Percentiles rank a stretch among this genome's conserved stretches.
These are phyloP conservation scores for Piprites chloris DNA, from an alignment of 2,113 vertebrate genomes.

Conservation along the genomic window DNA sequence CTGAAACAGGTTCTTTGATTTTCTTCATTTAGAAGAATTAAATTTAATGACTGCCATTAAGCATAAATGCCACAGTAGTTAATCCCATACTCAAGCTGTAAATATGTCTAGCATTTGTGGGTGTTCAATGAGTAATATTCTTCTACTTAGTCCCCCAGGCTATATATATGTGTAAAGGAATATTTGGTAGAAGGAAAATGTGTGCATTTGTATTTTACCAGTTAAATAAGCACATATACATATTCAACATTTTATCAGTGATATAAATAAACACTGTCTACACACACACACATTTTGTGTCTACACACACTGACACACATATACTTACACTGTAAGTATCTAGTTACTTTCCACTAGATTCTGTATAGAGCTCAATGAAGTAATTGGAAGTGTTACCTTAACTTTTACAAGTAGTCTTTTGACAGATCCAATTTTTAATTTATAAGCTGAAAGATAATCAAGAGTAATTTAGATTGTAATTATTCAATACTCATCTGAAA, in stretches of 20 bases:
- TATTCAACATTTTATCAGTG: neutral
- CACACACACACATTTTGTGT: neutral
- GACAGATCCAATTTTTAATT: neutral
- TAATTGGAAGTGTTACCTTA: neutral
- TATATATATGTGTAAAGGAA: neutral
- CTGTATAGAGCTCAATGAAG: neutral
- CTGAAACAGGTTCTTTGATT: neutral
- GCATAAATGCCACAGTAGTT: neutral
- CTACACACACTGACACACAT: neutral
- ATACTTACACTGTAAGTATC: neutral
- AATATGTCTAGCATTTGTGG: neutral
- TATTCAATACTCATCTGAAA: conserved; percentile 17
- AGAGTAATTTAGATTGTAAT: conserved; percentile 4
- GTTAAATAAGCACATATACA: neutral
- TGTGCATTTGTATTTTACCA: neutral
- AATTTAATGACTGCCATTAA: neutral
- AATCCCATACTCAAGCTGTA: neutral
- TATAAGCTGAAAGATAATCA: neutral
- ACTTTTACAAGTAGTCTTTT: neutral
- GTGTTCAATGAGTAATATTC: neutral
- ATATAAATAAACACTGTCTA: neutral
- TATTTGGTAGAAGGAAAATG: neutral
- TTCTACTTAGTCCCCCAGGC: neutral
- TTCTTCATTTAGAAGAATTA: neutral
- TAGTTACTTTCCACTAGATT: neutral